Evolutionary conservation across 2,113 vertebrate genomes (phyloP), one percentile per base, ranked within the genome.

Genomic region (Siniperca knerii): DNA sequence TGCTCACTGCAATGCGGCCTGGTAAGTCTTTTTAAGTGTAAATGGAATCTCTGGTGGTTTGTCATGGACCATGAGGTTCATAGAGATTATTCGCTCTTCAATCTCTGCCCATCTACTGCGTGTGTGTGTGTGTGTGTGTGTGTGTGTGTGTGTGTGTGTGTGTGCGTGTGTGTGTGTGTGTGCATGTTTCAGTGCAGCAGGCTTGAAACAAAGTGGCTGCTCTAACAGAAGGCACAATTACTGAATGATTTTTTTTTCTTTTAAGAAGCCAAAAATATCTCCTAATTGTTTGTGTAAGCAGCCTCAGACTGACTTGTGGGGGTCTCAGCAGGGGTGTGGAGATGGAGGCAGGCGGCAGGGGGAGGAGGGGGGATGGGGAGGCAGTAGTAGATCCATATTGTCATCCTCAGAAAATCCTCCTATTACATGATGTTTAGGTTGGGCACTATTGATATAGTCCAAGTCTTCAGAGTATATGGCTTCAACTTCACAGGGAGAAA

Each of bases 281-380:
- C 66, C 66, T 86, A 92, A 92, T 89, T 91, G 85, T 89, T 90
- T 90, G 88, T 91, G 81, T 90, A 91, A 90, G 92, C 88, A 88
- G 89, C 85, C 79, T 80, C 77, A 83, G 77, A 83, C 66, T 66
- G 74, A 89, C 75, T 90, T 37, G 40, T 60, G 89, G 55, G 79
- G 84, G 57, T 84, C 87, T 88, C 90, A 83, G 87, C 90, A 73
- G 87, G 87, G 84, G 83, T 69, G 64, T 52, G 12, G 23, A 16
- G 65, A 77, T 68, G 48, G 74, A 89, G 61, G 71, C 69, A 71
- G 82, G 40, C 77, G 65, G 61, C 9, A 25, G 42, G 23, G 57
- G 73, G 29, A 21, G 58, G 52, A 42, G 42, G 57, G 65, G 58
- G 25, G 18, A 11, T 1, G 37, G 33, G 29, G 75, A 20, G 4